Percentiles rank a stretch among this genome's conserved stretches.
These are phyloP conservation scores for Manis javanica DNA, from an alignment of 2,797 vertebrate species.

Conservation along the genomic window DNA sequence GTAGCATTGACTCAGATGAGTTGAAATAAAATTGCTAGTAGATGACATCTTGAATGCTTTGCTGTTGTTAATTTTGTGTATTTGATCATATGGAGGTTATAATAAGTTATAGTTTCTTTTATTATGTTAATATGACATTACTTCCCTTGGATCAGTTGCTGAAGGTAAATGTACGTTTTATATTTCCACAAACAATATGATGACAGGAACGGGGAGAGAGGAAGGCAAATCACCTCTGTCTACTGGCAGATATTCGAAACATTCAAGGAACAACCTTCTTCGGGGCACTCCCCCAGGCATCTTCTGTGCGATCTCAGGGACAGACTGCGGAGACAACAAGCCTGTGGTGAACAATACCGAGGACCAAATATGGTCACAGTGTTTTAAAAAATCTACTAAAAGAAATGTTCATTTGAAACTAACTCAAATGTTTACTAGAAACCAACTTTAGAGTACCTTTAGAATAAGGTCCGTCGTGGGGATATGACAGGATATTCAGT, in stretches of 20 bases:
- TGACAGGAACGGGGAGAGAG: not conserved
- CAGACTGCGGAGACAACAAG: not conserved
- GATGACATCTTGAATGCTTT: not conserved
- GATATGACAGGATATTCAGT: not conserved
- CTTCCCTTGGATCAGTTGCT: not conserved
- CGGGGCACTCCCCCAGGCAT: rapidly evolving
- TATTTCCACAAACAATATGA: not conserved
- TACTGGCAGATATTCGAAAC: not conserved
- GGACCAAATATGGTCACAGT: not conserved
- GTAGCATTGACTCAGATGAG: not conserved
- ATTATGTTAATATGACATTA: not conserved
- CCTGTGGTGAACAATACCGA: not conserved
- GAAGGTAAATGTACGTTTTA: not conserved
- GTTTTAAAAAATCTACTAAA: not conserved
- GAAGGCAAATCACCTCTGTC: not conserved
- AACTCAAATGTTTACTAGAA: not conserved
- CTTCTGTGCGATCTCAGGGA: not conserved
- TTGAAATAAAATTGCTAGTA: not conserved
- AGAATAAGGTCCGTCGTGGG: not conserved
- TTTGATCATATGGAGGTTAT: not conserved
- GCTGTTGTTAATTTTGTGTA: not conserved
- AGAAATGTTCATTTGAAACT: not conserved
- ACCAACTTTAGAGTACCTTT: not conserved
- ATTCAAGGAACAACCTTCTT: not conserved
- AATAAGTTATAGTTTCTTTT: not conserved